Evolutionary conservation across 2,797 vertebrate genomes (phyloP).

Genomic region (Lepus townsendii): DNA sequence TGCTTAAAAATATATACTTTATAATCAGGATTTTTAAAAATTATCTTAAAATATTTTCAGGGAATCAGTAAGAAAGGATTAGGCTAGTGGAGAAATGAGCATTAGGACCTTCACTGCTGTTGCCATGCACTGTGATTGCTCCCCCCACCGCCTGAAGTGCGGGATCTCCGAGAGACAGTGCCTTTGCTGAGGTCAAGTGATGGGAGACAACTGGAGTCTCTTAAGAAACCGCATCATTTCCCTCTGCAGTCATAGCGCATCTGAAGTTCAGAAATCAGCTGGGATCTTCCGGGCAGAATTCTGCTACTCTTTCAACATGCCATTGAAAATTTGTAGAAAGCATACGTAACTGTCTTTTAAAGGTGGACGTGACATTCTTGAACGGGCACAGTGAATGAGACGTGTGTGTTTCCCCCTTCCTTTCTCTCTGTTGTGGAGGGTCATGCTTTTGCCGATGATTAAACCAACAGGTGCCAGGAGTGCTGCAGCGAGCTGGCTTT

Average conservation of each 20-base stretch:
- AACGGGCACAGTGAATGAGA: neutral
- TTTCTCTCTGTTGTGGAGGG: conserved; percentile 70
- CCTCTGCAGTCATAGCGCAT: neutral
- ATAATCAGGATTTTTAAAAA: conserved; percentile 15
- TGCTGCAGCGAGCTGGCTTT: conserved; percentile 86
- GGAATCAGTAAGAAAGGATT: neutral
- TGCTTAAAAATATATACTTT: neutral
- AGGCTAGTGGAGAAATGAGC: neutral
- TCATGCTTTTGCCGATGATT: conserved; percentile 84
- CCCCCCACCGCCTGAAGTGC: no score
- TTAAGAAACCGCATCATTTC: neutral
- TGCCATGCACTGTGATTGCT: neutral
- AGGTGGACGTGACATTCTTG: neutral
- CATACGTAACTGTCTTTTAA: neutral
- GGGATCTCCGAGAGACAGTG: neutral
- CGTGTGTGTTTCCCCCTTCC: neutral
- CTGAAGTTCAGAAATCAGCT: neutral
- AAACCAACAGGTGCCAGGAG: conserved; percentile 90
- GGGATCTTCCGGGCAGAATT: conserved; percentile 2
- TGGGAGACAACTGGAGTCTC: neutral
- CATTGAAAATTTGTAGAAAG: conserved; percentile 13
- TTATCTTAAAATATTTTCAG: neutral
- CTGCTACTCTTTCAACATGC: neutral
- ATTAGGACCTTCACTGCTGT: neutral
- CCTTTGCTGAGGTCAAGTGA: neutral